These are phyloP conservation scores for Eristalinus sepulchralis DNA, from an alignment of 2,888 invertebrate genomes.

Conservation along the genomic window DNA sequence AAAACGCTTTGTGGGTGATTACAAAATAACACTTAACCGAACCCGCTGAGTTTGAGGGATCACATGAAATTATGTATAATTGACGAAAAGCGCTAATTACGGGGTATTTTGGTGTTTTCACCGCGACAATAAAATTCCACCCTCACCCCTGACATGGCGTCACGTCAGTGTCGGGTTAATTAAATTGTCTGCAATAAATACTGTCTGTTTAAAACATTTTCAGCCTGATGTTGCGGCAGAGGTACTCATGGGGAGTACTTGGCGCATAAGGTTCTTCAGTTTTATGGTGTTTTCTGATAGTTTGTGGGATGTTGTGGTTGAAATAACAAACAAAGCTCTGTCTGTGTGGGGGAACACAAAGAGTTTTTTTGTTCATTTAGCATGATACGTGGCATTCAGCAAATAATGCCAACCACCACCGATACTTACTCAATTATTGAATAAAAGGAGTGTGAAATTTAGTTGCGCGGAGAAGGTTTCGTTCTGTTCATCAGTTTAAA, in stretches of 20 bases:
- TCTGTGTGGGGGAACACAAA: not conserved
- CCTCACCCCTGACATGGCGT: not conserved
- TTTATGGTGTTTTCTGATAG: not conserved
- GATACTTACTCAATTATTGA: too few relatives aligned
- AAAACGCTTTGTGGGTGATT: not conserved
- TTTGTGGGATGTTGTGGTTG: not conserved
- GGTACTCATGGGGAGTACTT: not conserved
- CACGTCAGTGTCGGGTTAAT: not conserved
- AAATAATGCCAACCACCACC: too few relatives aligned
- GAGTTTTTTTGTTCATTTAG: not conserved
- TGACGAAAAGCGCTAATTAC: not conserved
- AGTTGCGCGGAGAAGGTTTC: too few relatives aligned
- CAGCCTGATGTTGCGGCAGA: not conserved
- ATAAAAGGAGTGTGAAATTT: too few relatives aligned
- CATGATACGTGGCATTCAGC: not conserved
- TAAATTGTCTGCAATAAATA: not conserved
- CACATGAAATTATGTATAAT: not conserved
- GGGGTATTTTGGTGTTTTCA: not conserved
- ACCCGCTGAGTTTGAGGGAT: not conserved
- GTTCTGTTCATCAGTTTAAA: too few relatives aligned
- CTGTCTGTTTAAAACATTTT: not conserved
- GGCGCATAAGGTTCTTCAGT: not conserved
- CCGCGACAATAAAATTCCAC: not conserved
- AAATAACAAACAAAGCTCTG: not conserved
- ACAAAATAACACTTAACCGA: not conserved